Evolutionary conservation across 2,888 invertebrate genomes (phyloP).

Genomic region (Trichogramma dendrolimi): DNA sequence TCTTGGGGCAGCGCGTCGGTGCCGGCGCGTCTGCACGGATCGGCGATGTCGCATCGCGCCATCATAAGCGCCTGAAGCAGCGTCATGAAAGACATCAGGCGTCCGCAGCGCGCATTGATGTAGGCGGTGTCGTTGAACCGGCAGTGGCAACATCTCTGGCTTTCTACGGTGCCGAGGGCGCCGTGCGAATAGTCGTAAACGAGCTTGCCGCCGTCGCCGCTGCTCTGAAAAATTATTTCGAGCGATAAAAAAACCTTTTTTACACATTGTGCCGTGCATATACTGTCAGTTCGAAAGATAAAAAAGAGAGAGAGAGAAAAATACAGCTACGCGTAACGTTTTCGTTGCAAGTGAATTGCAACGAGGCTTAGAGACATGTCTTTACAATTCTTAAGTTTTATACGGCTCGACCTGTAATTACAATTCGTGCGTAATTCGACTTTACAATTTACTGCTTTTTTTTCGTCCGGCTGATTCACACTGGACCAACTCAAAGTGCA

Average conservation of each 20-base stretch:
- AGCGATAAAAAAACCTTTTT: not conserved
- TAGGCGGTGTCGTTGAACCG: conserved; percentile 44
- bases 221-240: conserved; percentile 10
- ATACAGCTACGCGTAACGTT: no score
- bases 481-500: no score
- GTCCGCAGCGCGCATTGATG: conserved; percentile 39
- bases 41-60: conserved; percentile 44
- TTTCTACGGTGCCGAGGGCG: conserved; percentile 3
- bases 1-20: conserved; percentile 36
- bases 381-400: no score
- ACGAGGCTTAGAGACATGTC: no score
- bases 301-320: no score
- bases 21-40: conserved; percentile 46
- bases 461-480: no score
- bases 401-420: no score
- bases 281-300: no score
- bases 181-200: conserved; percentile 26
- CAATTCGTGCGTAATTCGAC: no score
- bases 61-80: conserved; percentile 42
- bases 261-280: no score
- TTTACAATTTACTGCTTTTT: no score
- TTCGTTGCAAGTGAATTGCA: no score
- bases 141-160: conserved; percentile 37
- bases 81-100: conserved; percentile 42
- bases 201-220: not conserved